Conservation (phyloP, 1,140 invertebrate genomes). For the Paracyclopina nana region DNA sequence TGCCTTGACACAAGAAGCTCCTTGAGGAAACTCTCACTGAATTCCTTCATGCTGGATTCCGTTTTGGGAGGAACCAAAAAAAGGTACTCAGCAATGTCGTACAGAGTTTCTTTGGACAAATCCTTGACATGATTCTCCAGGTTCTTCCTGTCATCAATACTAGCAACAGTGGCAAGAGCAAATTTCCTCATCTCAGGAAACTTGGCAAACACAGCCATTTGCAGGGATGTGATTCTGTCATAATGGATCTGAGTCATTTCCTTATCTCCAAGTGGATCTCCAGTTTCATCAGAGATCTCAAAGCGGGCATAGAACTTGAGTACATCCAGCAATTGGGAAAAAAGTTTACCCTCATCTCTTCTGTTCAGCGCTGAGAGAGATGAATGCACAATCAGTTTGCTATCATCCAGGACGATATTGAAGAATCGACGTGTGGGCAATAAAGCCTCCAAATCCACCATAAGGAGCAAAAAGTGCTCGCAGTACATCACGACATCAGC, state of each 20-base stretch:
- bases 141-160: conserved; percentile 66
- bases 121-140: conserved; percentile 65
- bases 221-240: conserved; percentile 60
- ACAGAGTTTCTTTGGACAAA: conserved; percentile 51
- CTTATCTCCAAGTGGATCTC: conserved; percentile 75
- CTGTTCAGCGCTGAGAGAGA: conserved; percentile 50
- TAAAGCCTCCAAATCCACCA: conserved; percentile 88
- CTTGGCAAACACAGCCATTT: conserved; percentile 80
- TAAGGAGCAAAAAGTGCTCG: conserved; percentile 83
- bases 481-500: conserved; percentile 54
- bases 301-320: conserved; percentile 90
- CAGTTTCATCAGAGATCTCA: conserved; percentile 91
- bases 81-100: conserved; percentile 60
- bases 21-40: conserved; percentile 3
- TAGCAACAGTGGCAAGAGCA: conserved; percentile 76
- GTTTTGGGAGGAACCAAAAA: conserved; percentile 48
- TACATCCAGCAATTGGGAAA: conserved; percentile 77
- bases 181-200: conserved; percentile 70
- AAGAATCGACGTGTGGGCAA: conserved; percentile 89
- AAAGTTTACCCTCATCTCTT: conserved; percentile 69
- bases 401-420: conserved; percentile 84
- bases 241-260: conserved; percentile 88
- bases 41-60: background rate
- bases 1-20: conserved; percentile 51
- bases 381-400: conserved; percentile 76